A percentile compares a stretch with the other conserved stretches of the same genome.
phyloP scores from a whole-genome alignment of 2,888 invertebrate species.

The Argyra leucocephala region DNA sequence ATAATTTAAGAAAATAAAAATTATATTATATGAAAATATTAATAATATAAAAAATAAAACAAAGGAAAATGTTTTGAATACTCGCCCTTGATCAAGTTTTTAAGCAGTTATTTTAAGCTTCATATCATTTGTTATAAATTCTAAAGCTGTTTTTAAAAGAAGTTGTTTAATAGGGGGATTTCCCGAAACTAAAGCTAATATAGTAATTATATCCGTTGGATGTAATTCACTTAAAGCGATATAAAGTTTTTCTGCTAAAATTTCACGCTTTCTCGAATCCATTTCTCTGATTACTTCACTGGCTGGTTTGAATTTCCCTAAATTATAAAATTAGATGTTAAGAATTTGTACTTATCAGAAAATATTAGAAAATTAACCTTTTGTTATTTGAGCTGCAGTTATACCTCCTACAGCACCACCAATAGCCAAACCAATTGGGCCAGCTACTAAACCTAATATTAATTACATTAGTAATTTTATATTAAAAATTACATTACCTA shows the following conservation, averaged over 20 bases:
- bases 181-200: conserved; percentile 33
- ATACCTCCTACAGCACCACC: conserved; percentile 39
- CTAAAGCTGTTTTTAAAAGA: conserved; percentile 33
- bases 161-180: conserved; percentile 34
- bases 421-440: conserved; percentile 37
- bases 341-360: background rate
- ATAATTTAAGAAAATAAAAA: no score
- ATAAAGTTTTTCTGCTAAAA: conserved; percentile 32
- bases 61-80: no score
- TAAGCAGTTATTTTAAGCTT: conserved; percentile 36
- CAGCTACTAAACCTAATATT: conserved; percentile 19
- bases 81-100: no score
- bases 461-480: no score
- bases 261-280: conserved; percentile 32
- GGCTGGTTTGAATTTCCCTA: conserved; percentile 37
- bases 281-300: conserved; percentile 40
- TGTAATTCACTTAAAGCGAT: conserved; percentile 33
- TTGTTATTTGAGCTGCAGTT: conserved; percentile 34
- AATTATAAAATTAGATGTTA: conserved; percentile 11
- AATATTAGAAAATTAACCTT: conserved; percentile 28
- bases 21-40: no score
- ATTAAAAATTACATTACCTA: no score
- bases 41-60: no score
- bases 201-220: conserved; percentile 33
- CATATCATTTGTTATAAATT: conserved; percentile 37